Evolutionary conservation across 2,797 vertebrate species (phyloP).

Genomic region (Premnoplex brunnescens): DNA sequence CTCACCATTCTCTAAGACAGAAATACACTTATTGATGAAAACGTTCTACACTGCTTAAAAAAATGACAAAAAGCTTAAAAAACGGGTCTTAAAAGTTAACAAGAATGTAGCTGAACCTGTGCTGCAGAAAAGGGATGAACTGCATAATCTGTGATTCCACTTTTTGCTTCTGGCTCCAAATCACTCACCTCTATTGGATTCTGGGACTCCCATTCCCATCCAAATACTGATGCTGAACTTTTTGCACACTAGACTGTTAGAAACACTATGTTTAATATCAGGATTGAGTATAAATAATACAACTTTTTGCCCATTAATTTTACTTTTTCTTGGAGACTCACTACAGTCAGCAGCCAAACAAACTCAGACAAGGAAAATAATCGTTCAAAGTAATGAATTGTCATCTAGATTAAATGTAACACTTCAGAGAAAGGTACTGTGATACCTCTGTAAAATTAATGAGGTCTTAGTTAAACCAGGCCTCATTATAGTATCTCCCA

Average conservation of each 20-base stretch:
- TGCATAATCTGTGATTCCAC: not conserved
- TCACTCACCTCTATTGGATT: not conserved
- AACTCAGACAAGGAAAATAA: constrained; percentile 12
- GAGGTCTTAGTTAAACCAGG: constrained; percentile 28
- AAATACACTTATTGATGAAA: not conserved
- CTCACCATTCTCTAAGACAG: not conserved
- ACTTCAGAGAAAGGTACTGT: not conserved
- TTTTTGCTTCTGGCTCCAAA: not conserved
- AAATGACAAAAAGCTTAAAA: not conserved
- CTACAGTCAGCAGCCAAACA: not conserved
- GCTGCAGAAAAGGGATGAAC: not conserved
- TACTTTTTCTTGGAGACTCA: not conserved
- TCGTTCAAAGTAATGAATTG: not conserved
- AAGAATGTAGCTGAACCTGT: not conserved
- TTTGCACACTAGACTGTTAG: not conserved
- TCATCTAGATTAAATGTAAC: constrained; percentile 13
- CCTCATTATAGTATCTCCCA: constrained; percentile 35
- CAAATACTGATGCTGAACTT: not conserved
- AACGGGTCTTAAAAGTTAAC: not conserved
- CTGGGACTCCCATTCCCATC: not conserved
- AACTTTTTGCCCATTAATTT: not conserved
- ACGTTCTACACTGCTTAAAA: not conserved
- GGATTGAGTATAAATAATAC: not conserved
- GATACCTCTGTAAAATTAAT: constrained; percentile 42
- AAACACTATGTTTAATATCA: not conserved